Conservation (phyloP, 2,113 vertebrate species). For the Chamaetylas fuelleborni region DNA sequence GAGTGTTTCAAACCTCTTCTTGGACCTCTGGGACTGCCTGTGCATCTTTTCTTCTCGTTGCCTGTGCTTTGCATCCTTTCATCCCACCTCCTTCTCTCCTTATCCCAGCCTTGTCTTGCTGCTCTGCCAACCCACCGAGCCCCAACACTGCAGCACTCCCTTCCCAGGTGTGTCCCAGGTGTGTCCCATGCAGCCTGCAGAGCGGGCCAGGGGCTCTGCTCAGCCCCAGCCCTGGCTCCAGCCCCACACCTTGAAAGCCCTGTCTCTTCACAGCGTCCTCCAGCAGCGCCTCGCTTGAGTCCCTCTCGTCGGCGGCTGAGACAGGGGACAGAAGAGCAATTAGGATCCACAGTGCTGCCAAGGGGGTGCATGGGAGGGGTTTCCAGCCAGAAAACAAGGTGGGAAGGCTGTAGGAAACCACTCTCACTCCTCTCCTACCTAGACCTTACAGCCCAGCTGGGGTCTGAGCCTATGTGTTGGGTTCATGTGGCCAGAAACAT, state of each 20-base stretch:
- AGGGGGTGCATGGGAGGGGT: background rate
- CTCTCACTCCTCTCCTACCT: background rate
- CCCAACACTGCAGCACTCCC: background rate
- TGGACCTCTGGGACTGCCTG: background rate
- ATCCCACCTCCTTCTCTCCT: background rate
- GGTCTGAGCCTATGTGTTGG: background rate
- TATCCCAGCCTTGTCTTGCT: background rate
- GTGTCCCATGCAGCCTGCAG: rapidly evolving
- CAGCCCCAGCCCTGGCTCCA: background rate
- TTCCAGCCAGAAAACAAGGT: background rate
- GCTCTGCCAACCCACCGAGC: background rate
- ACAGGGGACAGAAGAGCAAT: slow-evolving; percentile 8
- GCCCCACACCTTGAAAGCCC: slow-evolving; percentile 76
- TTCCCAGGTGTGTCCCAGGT: background rate
- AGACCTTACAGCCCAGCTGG: background rate
- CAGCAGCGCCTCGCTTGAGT: slow-evolving; percentile 66
- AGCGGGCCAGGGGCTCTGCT: background rate
- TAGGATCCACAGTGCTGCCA: background rate
- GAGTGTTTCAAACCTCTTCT: background rate
- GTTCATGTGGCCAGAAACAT: no score
- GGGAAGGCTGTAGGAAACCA: background rate
- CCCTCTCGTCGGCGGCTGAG: slow-evolving; percentile 52
- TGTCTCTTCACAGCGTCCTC: slow-evolving; percentile 75
- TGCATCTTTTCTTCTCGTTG: background rate
- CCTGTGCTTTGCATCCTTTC: background rate